Evolutionary conservation across 2,113 vertebrate species (phyloP), one percentile per base, ranked within the genome.

Genomic region (Aythya baeri): DNA sequence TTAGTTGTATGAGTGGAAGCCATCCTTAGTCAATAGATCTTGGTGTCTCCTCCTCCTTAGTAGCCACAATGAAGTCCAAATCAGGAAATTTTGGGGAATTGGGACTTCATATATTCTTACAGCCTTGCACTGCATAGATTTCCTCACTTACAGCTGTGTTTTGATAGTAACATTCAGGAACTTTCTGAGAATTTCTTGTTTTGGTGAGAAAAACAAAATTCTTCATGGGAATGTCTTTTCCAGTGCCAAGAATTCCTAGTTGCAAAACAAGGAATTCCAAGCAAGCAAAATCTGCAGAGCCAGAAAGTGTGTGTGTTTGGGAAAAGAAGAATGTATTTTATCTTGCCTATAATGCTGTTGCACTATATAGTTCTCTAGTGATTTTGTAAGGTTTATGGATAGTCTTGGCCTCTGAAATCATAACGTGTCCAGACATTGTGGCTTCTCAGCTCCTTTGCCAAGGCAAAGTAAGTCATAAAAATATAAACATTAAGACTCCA

Each of bases 311-410:
- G 0, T 34, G 17, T 38, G 31, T 38, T 46, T 43, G n/a, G 82
- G 46, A 89, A 79, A 85, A 67, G 59, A 77, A 89, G 29, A 14
- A 16, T 54, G 27, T 80, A 38, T 55, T 93, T 88, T 77, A 49
- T 67, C 85, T 75, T 86, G 79, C n/a, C 61, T 81, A 3, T 23
- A 57, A 31, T 34, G 36, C 15, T 8, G 0, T 32, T 83, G 8
- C 6, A 88, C 41, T 91, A 46, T 32, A 38, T 22, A 55, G 31
- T 62, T 79, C 50, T 80, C 46, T 57, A 80, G 67, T 55, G 44
- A 54, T 92, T 85, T 94, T 80, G n/a, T 62, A 88, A 89, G 11
- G 75, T 88, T 91, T 96, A 50, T 86, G 57, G 46, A 43, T 62
- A 59, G 23, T 54, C 91, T 75, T 80, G 68, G 79, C 65, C 34